Base-by-base conservation (phyloP, 2,113 vertebrate genomes). In the Brachypteracias leptosomus region DNA sequence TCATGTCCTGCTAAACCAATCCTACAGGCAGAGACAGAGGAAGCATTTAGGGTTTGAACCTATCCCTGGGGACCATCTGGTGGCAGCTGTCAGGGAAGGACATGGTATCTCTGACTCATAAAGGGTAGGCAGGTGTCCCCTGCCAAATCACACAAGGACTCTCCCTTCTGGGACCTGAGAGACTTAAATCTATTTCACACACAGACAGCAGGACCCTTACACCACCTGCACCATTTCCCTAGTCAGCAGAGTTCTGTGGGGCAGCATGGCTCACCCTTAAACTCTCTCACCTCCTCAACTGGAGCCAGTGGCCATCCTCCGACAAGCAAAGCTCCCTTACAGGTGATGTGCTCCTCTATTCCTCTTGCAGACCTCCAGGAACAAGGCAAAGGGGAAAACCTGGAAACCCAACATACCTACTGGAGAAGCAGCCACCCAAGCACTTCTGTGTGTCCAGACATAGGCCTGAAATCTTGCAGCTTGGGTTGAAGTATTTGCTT, bases 401-500 rank as follows among this genome's bases (percentile, higher is more conserved):
- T 66, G 70, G 70, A 82, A 76, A 51, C 33, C 14, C 25, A 35
- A 11, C 7, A 7, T 8, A 29, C 3, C 4, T 4, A 4, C 24
- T 10, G 5, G 35, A 63, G 20, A 71, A 82, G 35, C 0, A 1
- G 24, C 15, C 17, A 17, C n/a, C 20, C 19, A 16, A n/a, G 29
- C 28, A 11, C 15, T 52, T 51, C n/a, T 68, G 49, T 47, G 73
- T 2, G 0, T 57, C 24, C 0, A 2, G 40, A 44, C 13, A 6
- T 1, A 44, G 57, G 38, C 19, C 55, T 36, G 21, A 40, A 35
- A 21, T 52, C 31, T 31, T 26, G 15, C 11, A 29, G 79, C 31
- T 12, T 0, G 1, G n/a, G 16, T 9, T 42, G 66, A 15, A 14
- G 33, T 4, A 28, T 36, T 31, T 15, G 1, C 38, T 67, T 31